Evolutionary conservation across 2,888 invertebrate genomes (phyloP).

Genomic region (Coremacera marginata): DNA sequence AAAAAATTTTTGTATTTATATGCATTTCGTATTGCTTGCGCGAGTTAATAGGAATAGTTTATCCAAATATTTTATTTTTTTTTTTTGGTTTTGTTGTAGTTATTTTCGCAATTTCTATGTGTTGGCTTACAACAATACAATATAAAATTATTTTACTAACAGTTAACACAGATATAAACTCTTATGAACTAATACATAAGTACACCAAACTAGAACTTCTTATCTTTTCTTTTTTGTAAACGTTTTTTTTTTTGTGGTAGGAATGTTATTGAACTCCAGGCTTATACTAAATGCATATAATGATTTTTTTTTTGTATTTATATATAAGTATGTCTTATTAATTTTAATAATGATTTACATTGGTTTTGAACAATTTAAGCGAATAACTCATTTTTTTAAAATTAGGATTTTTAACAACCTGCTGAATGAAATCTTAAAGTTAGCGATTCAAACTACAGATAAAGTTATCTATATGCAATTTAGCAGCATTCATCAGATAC

Average conservation of each 20-base stretch:
- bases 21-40: constrained; percentile 41
- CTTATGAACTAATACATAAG: constrained; percentile 31
- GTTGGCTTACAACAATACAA: background rate
- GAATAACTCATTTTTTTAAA: background rate
- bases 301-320: background rate
- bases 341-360: background rate
- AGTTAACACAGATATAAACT: constrained; percentile 24
- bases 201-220: constrained; percentile 30
- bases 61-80: too few species aligned
- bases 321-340: background rate
- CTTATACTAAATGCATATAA: too few species aligned
- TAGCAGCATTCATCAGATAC: background rate
- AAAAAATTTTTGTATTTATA: background rate
- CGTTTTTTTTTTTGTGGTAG: background rate
- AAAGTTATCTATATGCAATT: background rate
- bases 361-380: background rate
- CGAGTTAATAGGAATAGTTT: too few species aligned
- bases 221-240: constrained; percentile 5
- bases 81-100: too few species aligned
- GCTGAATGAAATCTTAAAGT: constrained; percentile 10
- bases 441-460: background rate
- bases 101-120: too few species aligned
- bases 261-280: too few species aligned
- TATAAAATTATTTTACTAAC: constrained; percentile 1
- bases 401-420: constrained; percentile 14